Base-by-base conservation (phyloP, 1,140 invertebrate genomes). In the Neotoxoptera formosana region DNA sequence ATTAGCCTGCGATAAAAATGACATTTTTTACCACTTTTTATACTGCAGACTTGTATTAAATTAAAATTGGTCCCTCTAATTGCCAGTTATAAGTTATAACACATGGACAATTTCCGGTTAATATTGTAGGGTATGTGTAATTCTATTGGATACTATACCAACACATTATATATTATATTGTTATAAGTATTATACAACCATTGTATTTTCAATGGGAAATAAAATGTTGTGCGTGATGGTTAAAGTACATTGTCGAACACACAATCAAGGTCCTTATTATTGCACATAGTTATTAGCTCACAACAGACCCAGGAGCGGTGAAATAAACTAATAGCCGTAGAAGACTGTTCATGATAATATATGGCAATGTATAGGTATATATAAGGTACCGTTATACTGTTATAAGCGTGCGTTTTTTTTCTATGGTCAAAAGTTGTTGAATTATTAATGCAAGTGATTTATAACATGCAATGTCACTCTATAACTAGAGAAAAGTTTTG, bases 401-500 rank as follows among this genome's bases (percentile, higher is more conserved):
- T 51, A 92, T 92, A 92, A 83, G 30, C 21, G 20, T 84, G 30
- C 34, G 91, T 48, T 81, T 91, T 89, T 89, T 87, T 53, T 20
- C 88, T 89, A 89, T 56, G 88, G 88, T 89, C 51, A 53, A 92
- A 92, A n/a, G 91, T 48, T 45, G n/a, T 92, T 92, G 91, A 92
- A 92, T 83, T 92, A 92, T 92, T 92, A 92, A 92, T 92, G 17
- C n/a, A 51, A 36, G 47, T 81, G 45, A 83, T 92, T 84, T 51
- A 81, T 84, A 92, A 81, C 91, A 92, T 92, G 91, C 91, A 92
- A 92, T 92, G 91, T 53, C 91, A 92, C n/a, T 84, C 47, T 92
- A 41, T 41, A 83, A 53, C 41, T 51, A 92, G 67, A 83, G 60
- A 83, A 83, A 92, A 92, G 45, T 83, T 92, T n/a, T 47, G 48